These are phyloP conservation scores for Ormyrus rosae DNA, from an alignment of 2,888 invertebrate species.

Conservation along the genomic window DNA sequence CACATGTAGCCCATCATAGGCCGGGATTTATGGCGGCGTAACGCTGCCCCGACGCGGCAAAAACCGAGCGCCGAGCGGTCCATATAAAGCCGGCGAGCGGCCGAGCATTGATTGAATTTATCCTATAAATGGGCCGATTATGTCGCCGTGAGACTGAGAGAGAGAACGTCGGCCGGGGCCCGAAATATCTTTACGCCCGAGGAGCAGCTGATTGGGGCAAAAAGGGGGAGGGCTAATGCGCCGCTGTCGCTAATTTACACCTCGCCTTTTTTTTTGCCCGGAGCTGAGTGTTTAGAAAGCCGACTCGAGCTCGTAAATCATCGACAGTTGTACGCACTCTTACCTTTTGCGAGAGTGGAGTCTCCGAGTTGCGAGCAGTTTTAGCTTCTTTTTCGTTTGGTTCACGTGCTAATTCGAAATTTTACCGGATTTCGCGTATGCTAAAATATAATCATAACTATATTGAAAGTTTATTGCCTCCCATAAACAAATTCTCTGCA, in stretches of 20 bases:
- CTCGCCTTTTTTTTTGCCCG: neutral
- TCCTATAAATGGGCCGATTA: constrained; percentile 69
- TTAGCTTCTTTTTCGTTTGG: too few species aligned
- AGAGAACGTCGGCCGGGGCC: too few species aligned
- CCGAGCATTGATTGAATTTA: constrained; percentile 70
- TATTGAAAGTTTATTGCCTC: too few species aligned
- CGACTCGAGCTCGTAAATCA: constrained; percentile 29
- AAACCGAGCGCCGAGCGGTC: constrained; percentile 48
- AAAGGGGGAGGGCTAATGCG: neutral
- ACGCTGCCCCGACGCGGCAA: constrained; percentile 9
- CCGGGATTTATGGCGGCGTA: constrained; percentile 69
- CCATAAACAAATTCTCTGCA: too few species aligned
- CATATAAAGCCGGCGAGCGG: constrained; percentile 45
- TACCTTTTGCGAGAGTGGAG: too few species aligned
- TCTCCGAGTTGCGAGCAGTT: too few species aligned
- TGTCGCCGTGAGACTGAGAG: constrained; percentile 40
- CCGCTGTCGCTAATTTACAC: constrained; percentile 41
- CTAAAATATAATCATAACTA: too few species aligned
- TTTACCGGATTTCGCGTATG: too few species aligned
- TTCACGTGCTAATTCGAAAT: too few species aligned
- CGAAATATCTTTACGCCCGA: too few species aligned
- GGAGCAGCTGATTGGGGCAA: neutral
- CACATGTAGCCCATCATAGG: constrained; percentile 75
- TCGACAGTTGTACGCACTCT: neutral
- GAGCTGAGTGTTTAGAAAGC: constrained; percentile 4